Base-by-base conservation (phyloP, 2,888 invertebrate species). In the Volucella bombylans region DNA sequence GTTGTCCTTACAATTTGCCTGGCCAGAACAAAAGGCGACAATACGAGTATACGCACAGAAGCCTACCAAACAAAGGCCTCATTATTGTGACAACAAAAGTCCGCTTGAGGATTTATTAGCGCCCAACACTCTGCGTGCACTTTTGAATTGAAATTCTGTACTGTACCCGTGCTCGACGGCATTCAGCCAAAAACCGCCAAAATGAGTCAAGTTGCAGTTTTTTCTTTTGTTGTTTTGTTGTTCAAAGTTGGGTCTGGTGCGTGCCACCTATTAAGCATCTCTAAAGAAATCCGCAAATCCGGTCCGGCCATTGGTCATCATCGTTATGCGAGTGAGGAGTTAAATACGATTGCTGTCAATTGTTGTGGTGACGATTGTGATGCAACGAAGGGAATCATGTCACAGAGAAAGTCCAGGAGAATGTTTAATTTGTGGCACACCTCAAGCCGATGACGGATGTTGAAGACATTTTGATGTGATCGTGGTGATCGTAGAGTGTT, bases 191-290 rank as follows among this genome's bases (percentile, higher is more conserved):
- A 23, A 23, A 23, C 23, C 59, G 50, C 45, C 50, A 64, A 79
- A 50, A 80, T 71, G 80, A 83, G 50, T 80, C 83, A 76, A 72
- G 74, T 61, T 80, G 52, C 2, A 55, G 39, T 57, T 54, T 64
- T 39, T n/a, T 47, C 65, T 74, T 50, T 67, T 15, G 2, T 18
- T 45, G 23, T 3, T 18, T 31, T 10, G 39, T 8, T 61, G 69
- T 80, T 80, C 74, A 59, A 23, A 23, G 23, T 23, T 23, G 23
- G 76, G 59, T 74, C 80, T 79, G 80, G 79, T 83, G 80, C 83
- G 83, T 83, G 83, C 74, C 80, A 83, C 67, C 76, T 80, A 76
- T 76, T 67, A 67, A 76, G 76, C 80, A 74, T 80, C 76, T 54
- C 23, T 23, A 23, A 23, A 23, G 23, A 23, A 23, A 23, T 23